Percentiles rank a stretch among this genome's conserved stretches.
These are phyloP conservation scores for Chaunax sp. DNA, from an alignment of 2,797 vertebrate species.

Conservation along the genomic window DNA sequence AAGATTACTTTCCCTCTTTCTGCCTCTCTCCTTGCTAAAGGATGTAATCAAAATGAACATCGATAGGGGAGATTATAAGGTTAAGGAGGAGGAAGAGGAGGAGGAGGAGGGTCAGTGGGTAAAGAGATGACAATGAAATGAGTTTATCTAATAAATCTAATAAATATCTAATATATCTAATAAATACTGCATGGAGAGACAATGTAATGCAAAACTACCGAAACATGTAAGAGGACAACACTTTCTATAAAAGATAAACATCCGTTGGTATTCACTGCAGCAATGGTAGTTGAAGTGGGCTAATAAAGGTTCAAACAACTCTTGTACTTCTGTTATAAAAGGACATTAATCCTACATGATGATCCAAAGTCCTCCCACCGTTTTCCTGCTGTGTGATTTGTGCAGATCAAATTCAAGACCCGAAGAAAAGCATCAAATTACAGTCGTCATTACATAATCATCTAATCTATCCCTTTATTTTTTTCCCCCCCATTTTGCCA, in stretches of 20 bases:
- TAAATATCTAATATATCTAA: too few species aligned
- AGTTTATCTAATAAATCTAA: slow-evolving; percentile 35
- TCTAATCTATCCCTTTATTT: slow-evolving; percentile 55
- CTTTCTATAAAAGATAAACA: slow-evolving; percentile 1
- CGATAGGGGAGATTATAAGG: slow-evolving; percentile 45
- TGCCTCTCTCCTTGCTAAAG: slow-evolving; percentile 16
- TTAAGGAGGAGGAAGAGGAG: too few species aligned
- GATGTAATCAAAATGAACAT: slow-evolving; percentile 33
- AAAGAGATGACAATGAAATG: slow-evolving; percentile 43
- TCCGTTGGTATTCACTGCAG: neutral
- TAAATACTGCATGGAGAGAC: slow-evolving; percentile 10
- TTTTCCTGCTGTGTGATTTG: slow-evolving; percentile 11
- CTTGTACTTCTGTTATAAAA: slow-evolving; percentile 34
- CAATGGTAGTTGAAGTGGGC: slow-evolving; percentile 26
- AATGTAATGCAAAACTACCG: neutral
- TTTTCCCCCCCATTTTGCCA: slow-evolving; percentile 48
- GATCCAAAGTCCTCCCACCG: slow-evolving; percentile 9
- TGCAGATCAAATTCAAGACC: slow-evolving; percentile 9
- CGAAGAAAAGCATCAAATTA: slow-evolving; percentile 49
- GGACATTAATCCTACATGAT: slow-evolving; percentile 38
- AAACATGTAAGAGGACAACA: slow-evolving; percentile 8
- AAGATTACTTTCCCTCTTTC: slow-evolving; percentile 14
- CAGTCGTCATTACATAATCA: slow-evolving; percentile 48
- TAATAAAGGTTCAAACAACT: slow-evolving; percentile 29
- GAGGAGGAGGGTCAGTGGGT: slow-evolving; percentile 44